Conservation (phyloP, 2,113 vertebrate genomes). For the Myrmecophaga tridactyla region DNA sequence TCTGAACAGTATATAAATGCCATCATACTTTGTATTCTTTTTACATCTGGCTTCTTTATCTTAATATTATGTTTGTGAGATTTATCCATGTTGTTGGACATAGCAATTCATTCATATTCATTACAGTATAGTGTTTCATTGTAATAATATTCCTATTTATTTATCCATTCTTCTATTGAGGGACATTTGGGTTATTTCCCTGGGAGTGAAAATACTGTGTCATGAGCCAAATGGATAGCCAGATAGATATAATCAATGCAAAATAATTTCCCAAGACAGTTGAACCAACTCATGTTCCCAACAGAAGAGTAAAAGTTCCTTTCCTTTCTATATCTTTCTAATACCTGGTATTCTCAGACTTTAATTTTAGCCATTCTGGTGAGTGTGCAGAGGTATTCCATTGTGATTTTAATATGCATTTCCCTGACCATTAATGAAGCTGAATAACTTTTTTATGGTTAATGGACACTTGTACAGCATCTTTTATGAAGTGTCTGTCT, state of each 20-base stretch:
- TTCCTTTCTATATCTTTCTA: neutral
- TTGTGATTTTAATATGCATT: constrained; percentile 13
- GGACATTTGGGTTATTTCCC: neutral
- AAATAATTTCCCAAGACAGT: constrained; percentile 11
- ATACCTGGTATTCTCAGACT: neutral
- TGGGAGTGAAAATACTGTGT: neutral
- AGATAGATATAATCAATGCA: neutral
- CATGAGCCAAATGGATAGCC: neutral
- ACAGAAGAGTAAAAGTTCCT: neutral
- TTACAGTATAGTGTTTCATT: neutral
- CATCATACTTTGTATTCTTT: neutral
- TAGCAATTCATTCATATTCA: neutral
- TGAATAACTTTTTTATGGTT: neutral
- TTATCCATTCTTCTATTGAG: neutral
- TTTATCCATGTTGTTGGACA: neutral
- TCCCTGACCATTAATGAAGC: neutral
- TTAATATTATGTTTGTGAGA: neutral
- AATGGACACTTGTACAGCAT: neutral
- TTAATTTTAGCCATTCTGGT: neutral
- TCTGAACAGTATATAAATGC: neutral
- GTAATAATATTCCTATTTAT: neutral
- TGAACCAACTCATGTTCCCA: neutral
- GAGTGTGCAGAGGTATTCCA: neutral
- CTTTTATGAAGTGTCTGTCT: neutral
- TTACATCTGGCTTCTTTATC: neutral